A percentile compares a stretch with the other conserved stretches of the same genome.
These are phyloP conservation scores for Aporrectodea caliginosa DNA, from an alignment of 1,140 invertebrate species.

Conservation along the genomic window DNA sequence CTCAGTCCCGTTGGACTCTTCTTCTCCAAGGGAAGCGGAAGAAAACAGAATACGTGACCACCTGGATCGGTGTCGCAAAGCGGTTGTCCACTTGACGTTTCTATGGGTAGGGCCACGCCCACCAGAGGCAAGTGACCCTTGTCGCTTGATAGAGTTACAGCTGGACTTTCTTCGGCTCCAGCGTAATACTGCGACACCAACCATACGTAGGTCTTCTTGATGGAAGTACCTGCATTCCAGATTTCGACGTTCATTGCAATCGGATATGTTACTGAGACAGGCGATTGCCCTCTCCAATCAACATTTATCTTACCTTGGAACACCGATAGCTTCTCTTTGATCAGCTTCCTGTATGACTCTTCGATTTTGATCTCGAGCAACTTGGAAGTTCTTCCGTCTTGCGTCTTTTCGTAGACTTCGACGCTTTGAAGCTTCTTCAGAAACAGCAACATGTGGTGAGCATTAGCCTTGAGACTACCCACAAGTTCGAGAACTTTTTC, in stretches of 20 bases:
- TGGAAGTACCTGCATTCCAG: too few species aligned
- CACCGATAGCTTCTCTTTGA: background rate
- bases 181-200: conserved; percentile 8
- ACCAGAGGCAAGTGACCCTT: conserved; percentile 13
- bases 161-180: conserved; percentile 5
- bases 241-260: background rate
- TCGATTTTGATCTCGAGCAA: conserved; percentile 2
- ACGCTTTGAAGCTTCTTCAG: conserved; percentile 11
- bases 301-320: too few species aligned
- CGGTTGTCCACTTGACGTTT: background rate
- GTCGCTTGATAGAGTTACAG: background rate
- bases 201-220: background rate
- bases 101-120: background rate
- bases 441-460: background rate
- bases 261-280: background rate
- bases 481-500: conserved; percentile 1
- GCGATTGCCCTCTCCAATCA: background rate
- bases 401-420: conserved; percentile 1
- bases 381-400: background rate
- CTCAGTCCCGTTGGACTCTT: conserved; percentile 18
- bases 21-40: conserved; percentile 27
- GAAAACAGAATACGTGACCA: conserved; percentile 29
- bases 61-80: conserved; percentile 11
- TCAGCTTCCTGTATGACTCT: background rate
- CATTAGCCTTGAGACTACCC: background rate